Evolutionary conservation across 2,797 vertebrate species (phyloP).

Genomic region (Sorex maritimensis): DNA sequence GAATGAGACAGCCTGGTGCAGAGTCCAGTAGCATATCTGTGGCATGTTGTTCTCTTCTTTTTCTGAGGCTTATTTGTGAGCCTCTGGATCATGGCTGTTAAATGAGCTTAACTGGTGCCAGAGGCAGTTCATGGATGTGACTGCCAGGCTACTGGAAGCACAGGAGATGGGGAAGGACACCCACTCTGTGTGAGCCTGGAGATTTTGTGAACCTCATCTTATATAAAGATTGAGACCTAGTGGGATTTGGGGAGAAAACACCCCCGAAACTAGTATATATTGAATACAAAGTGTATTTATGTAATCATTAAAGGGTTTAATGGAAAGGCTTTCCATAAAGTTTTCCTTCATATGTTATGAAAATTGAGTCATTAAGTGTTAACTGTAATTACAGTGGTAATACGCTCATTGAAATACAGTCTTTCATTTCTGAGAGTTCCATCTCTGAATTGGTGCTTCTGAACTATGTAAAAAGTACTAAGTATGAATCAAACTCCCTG

Average conservation of each 20-base stretch:
- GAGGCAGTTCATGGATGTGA: no score
- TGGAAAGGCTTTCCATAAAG: background rate
- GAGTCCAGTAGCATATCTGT: no score
- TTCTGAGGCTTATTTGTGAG: no score
- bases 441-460: background rate
- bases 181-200: no score
- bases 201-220: background rate
- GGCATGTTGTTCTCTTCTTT: no score
- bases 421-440: background rate
- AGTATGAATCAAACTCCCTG: background rate
- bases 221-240: background rate
- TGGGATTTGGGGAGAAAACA: background rate
- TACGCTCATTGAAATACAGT: background rate
- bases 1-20: no score
- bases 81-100: no score
- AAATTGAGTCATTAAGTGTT: background rate
- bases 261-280: background rate
- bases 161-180: no score
- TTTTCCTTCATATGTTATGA: background rate
- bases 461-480: background rate
- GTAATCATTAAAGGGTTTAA: background rate
- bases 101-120: no score
- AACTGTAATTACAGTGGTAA: background rate
- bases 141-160: no score
- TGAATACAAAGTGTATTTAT: background rate